These are phyloP conservation scores for Microtus richardsoni DNA, from an alignment of 2,113 vertebrate species.

Conservation along the genomic window DNA sequence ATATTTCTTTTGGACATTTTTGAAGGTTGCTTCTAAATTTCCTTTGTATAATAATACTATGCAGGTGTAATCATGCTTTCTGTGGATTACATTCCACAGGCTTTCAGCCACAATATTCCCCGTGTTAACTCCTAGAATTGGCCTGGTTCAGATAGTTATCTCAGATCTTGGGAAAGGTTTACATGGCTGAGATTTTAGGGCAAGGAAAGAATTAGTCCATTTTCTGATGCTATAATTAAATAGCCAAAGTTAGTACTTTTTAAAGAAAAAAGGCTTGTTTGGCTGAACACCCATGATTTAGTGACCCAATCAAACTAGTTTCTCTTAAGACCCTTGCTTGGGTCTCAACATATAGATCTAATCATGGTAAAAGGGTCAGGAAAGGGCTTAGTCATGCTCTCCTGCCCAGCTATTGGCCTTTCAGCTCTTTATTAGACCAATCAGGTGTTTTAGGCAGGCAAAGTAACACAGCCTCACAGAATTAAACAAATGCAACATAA, in stretches of 20 bases:
- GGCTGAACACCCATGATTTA: neutral
- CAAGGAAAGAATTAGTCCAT: neutral
- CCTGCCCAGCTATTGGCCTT: too few relatives aligned
- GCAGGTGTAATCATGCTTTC: neutral
- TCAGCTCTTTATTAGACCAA: too few relatives aligned
- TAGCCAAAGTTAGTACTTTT: neutral
- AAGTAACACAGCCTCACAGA: neutral
- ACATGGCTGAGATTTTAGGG: neutral
- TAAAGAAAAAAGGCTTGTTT: neutral
- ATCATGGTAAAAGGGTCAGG: too few relatives aligned
- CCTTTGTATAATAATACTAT: neutral
- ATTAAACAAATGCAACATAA: neutral
- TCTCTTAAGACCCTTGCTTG: neutral
- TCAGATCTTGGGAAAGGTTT: neutral
- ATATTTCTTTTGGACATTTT: neutral
- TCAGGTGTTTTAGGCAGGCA: too few relatives aligned
- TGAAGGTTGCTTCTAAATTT: neutral
- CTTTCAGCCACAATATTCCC: neutral
- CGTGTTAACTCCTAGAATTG: neutral
- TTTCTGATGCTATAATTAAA: constrained; percentile 3
- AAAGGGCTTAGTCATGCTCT: neutral
- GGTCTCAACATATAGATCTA: neutral
- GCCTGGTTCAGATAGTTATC: neutral
- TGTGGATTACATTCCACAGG: neutral
- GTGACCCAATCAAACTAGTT: neutral